These are phyloP conservation scores for Motacilla tschutschensis DNA, from an alignment of 2,113 vertebrate species.

Conservation along the genomic window DNA sequence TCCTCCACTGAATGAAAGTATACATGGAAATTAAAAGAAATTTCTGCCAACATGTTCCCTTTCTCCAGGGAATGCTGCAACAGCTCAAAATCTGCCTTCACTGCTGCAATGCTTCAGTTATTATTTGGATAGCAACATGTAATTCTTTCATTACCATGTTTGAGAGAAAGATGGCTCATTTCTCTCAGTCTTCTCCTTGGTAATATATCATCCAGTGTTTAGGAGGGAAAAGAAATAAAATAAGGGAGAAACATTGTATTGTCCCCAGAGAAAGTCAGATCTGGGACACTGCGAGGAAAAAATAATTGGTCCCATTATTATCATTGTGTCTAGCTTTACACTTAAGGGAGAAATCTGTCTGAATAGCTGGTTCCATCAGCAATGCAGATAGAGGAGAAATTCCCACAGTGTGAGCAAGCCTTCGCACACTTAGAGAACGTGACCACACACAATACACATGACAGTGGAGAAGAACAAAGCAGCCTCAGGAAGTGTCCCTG, in stretches of 20 bases:
- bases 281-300: constrained; percentile 51
- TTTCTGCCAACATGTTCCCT: background rate
- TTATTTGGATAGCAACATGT: background rate
- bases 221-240: background rate
- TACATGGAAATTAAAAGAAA: background rate
- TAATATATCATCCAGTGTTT: background rate
- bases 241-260: constrained; percentile 2
- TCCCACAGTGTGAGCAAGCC: constrained; percentile 26
- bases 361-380: constrained; percentile 39
- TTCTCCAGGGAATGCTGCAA: background rate
- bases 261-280: constrained; percentile 49
- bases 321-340: constrained; percentile 35
- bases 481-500: constrained; percentile 29
- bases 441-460: constrained; percentile 34
- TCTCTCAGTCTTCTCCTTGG: constrained; percentile 15
- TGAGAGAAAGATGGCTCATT: background rate
- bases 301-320: constrained; percentile 31
- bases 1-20: background rate
- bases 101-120: background rate
- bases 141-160: background rate
- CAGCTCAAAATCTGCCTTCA: background rate
- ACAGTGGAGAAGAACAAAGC: constrained; percentile 26
- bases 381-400: constrained; percentile 46
- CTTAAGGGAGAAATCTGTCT: constrained; percentile 49
- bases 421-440: constrained; percentile 37